Conservation (phyloP, 1,140 invertebrate genomes). For the Eueides isabella region DNA sequence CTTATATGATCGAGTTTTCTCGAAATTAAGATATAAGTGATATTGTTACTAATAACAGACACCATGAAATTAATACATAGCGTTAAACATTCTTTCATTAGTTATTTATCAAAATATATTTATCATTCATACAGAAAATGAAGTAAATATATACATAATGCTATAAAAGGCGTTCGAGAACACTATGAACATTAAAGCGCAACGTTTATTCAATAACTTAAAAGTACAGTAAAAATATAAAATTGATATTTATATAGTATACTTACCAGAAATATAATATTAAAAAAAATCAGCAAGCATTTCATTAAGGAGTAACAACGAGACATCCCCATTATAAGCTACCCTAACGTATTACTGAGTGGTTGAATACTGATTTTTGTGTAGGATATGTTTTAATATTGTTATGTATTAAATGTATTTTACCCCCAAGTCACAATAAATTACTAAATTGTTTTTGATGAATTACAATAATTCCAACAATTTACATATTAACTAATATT, state of each 20-base stretch:
- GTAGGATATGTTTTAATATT: not conserved
- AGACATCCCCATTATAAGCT: conserved; percentile 65
- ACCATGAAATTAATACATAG: no score
- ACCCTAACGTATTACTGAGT: not conserved
- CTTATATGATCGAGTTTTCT: no score
- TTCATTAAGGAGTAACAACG: conserved; percentile 74
- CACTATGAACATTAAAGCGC: no score
- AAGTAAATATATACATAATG: not conserved
- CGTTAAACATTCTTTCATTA: no score
- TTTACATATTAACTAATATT: conserved; percentile 26
- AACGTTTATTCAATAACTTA: no score
- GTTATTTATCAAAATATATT: not conserved
- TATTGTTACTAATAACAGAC: no score
- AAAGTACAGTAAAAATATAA: not conserved
- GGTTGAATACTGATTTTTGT: not conserved
- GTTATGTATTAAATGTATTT: not conserved
- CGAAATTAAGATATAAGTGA: no score
- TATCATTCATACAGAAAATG: not conserved
- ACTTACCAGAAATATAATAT: conserved; percentile 71
- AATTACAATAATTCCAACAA: not conserved
- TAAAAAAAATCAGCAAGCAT: conserved; percentile 71
- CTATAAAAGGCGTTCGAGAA: not conserved
- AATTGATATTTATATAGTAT: not conserved
- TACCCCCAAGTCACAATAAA: not conserved
- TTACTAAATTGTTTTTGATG: not conserved